Conservation (phyloP, 2,888 invertebrate species). For the Melanotus villosus region DNA sequence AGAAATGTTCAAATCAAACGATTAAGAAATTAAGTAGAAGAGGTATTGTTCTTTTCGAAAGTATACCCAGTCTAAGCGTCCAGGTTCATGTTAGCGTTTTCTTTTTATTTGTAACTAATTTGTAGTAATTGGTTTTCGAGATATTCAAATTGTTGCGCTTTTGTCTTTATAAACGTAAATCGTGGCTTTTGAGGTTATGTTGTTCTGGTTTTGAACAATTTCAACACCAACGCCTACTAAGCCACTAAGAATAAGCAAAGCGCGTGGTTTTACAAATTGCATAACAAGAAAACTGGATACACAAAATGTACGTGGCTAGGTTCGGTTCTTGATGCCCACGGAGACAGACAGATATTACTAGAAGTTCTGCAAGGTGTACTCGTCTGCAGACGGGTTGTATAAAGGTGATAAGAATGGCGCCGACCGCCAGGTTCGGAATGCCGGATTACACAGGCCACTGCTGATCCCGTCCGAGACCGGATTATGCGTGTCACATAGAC, state of each 20-base stretch:
- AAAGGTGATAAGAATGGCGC: conserved; percentile 56
- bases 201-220: not conserved
- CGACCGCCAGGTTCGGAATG: conserved; percentile 55
- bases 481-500: conserved; percentile 50
- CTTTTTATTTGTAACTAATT: too few relatives aligned
- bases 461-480: conserved; percentile 52
- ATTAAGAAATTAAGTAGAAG: too few relatives aligned
- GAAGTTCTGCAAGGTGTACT: conserved; percentile 46
- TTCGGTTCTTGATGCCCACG: conserved; percentile 6
- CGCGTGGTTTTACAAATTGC: not conserved
- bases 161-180: too few relatives aligned
- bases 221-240: not conserved
- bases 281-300: conserved; percentile 15
- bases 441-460: conserved; percentile 53
- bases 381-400: conserved; percentile 46
- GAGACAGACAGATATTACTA: conserved; percentile 18
- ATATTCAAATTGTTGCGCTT: too few relatives aligned
- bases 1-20: too few relatives aligned
- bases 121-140: too few relatives aligned
- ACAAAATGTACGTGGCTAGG: not conserved
- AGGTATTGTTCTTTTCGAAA: too few relatives aligned
- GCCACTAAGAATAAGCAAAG: conserved; percentile 5
- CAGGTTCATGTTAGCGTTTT: too few relatives aligned
- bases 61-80: too few relatives aligned
- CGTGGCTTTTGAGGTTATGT: too few relatives aligned